Evolutionary conservation across 2,888 invertebrate genomes (phyloP), one percentile per base, ranked within the genome.

Genomic region (Scaptomyza flava): DNA sequence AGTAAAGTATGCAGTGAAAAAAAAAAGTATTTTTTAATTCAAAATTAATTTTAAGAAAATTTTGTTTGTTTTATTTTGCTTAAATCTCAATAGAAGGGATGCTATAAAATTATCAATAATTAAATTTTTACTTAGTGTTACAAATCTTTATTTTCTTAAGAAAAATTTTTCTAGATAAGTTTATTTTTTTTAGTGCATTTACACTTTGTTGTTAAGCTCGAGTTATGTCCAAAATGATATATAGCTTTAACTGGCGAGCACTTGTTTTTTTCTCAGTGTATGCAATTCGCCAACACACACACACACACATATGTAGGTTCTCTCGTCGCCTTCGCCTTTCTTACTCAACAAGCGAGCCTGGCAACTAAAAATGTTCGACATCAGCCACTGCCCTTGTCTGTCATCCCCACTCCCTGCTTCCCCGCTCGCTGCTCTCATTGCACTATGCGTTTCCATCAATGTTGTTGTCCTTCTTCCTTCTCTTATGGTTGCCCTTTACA

Each of bases 311-410:
- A 17, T 17, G 17, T 17, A 17, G 14, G 38, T 38, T 38, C 20
- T 5, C 23, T 33, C 3, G 27, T 50, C 20, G 51, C 14, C 43
- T 33, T 34, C 14, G 50, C 23, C 43, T 33, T n/a, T 6, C 23
- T 2, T 23, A 38, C 27, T 36, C 69, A 58, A 36, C 47, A 59
- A 60, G 50, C 73, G 52, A 73, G 47, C 52, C 64, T 73, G 38
- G 57, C 74, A 64, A 58, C 52, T 68, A 76, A 79, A 67, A 8
- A 81, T 79, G 75, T 82, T 82, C 80, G 73, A 81, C 81, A 84
- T 72, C 79, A 74, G 76, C 63, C 67, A 47, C 61, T 64, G 68
- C 76, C 68, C 66, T 73, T 70, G 77, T 76, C 70, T 73, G 70
- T 57, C 61, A 36, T 31, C 2, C n/a, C 11, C 4, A 1, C 8